phyloP scores from a whole-genome alignment of 2,797 vertebrate species.

The Otus scops region DNA sequence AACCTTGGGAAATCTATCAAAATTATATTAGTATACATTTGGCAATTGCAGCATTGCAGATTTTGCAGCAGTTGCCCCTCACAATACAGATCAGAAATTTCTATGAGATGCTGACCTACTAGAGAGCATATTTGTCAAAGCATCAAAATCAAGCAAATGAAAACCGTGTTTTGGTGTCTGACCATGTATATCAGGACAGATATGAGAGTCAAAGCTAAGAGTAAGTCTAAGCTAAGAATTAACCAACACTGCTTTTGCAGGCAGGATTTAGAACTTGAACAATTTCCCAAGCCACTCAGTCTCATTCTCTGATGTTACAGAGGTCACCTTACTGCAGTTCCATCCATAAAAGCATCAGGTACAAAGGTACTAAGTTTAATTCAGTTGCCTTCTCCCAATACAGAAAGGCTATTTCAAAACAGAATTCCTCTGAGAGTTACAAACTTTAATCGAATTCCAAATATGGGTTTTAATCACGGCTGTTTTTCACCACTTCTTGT shows the following conservation, averaged over 20 bases:
- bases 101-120: neutral
- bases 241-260: neutral
- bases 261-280: neutral
- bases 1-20: slow-evolving; percentile 16
- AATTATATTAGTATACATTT: neutral
- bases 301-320: neutral
- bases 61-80: neutral
- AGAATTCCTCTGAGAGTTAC: neutral
- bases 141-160: neutral
- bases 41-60: neutral
- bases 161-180: neutral
- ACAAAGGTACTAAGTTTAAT: neutral
- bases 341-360: neutral
- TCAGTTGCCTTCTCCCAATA: neutral
- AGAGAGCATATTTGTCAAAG: neutral
- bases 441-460: neutral
- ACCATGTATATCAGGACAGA: neutral
- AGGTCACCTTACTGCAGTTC: neutral
- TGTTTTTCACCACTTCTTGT: neutral
- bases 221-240: neutral
- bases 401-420: neutral
- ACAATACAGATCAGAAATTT: neutral
- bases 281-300: neutral
- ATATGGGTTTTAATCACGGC: neutral
- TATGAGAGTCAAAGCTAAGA: neutral